Evolutionary conservation across 2,113 vertebrate species (phyloP).

Genomic region (Thinocorus orbignyianus): DNA sequence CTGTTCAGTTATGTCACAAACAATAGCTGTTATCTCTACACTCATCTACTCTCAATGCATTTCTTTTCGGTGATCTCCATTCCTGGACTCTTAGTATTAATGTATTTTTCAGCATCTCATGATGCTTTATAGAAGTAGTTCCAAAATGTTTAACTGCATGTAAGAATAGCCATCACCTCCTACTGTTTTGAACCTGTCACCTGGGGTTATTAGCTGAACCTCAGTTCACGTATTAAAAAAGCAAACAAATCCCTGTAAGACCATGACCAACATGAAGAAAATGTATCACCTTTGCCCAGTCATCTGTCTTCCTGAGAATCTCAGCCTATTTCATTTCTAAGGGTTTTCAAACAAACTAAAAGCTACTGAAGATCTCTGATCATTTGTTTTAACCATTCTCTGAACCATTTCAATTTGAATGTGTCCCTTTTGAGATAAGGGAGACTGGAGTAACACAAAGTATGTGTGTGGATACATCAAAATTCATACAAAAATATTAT

Average conservation of each 20-base stretch:
- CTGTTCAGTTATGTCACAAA: background rate
- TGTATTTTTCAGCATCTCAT: background rate
- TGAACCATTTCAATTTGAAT: background rate
- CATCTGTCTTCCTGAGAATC: background rate
- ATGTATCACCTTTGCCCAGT: background rate
- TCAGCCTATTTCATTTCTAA: background rate
- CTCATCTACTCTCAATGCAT: background rate
- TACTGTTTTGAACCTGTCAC: background rate
- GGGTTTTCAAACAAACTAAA: background rate
- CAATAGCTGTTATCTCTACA: background rate
- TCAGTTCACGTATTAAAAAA: background rate
- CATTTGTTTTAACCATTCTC: background rate
- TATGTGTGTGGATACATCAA: background rate
- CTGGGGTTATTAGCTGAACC: background rate
- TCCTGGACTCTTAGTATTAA: background rate
- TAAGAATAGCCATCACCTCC: background rate
- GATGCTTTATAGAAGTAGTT: background rate
- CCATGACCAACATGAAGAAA: background rate
- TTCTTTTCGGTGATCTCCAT: background rate
- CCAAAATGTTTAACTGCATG: background rate
- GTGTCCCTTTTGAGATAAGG: background rate
- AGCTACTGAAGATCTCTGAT: background rate
- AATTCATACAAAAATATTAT: background rate
- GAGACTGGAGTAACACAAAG: background rate
- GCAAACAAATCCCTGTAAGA: background rate